These are phyloP conservation scores for Myotis pilosus DNA, from an alignment of 2,797 vertebrate species.

Conservation along the genomic window DNA sequence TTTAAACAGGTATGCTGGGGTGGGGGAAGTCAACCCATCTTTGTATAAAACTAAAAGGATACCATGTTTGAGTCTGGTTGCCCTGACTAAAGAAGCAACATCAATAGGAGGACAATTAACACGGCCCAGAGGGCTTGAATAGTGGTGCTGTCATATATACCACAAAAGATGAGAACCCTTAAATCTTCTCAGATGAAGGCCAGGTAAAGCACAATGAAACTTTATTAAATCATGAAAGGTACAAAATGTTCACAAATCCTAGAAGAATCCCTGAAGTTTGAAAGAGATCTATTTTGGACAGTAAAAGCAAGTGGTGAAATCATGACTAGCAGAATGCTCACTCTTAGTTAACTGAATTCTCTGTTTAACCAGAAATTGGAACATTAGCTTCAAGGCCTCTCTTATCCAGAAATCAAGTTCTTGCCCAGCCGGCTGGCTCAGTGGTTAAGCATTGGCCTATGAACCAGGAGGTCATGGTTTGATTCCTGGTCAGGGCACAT, in stretches of 20 bases:
- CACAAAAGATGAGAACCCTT: slow-evolving; percentile 49
- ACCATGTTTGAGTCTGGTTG: slow-evolving; percentile 46
- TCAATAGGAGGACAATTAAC: slow-evolving; percentile 33
- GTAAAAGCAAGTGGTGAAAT: slow-evolving; percentile 49
- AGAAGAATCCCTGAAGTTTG: slow-evolving; percentile 47
- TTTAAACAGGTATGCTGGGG: slow-evolving; percentile 20
- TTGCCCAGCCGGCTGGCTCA: background rate
- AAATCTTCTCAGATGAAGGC: slow-evolving; percentile 31
- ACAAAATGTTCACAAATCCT: slow-evolving; percentile 45
- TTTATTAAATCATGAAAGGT: slow-evolving; percentile 45
- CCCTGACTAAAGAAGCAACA: slow-evolving; percentile 35
- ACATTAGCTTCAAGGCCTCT: slow-evolving; percentile 34
- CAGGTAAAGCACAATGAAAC: slow-evolving; percentile 41
- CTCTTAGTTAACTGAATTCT: slow-evolving; percentile 31
- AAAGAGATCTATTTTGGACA: slow-evolving; percentile 46
- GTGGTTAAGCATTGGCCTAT: no score
- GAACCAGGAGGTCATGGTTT: no score
- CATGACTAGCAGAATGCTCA: background rate
- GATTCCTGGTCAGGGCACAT: no score
- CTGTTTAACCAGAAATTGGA: slow-evolving; percentile 7
- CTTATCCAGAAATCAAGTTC: slow-evolving; percentile 1
- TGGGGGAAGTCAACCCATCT: slow-evolving; percentile 25
- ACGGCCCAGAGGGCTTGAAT: background rate
- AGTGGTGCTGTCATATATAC: slow-evolving; percentile 11
- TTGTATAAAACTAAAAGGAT: slow-evolving; percentile 36